Base-by-base conservation (phyloP, 2,113 vertebrate species). In the Pao palembangensis region DNA sequence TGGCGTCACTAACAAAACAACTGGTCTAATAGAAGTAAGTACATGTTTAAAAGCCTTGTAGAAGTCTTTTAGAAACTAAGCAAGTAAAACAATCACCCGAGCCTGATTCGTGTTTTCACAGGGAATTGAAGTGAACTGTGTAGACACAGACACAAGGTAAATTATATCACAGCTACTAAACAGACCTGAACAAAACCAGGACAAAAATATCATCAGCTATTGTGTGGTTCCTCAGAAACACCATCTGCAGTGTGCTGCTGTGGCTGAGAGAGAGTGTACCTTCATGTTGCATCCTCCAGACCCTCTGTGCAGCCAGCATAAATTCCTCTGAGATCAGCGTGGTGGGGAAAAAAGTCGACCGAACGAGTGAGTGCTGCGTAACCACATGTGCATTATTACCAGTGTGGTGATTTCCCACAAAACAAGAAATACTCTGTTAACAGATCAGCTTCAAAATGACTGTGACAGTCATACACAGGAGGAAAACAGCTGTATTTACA, bases 241-340 rank as follows among this genome's bases (percentile, higher is more conserved):
- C 72, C 15, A 57, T 0, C 1, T 91, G 90, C 25, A 2, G 6
- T 1, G 72, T 83, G 47, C 25, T 2, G 3, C 53, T 91, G 63
- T 6, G 11, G 2, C 69, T 90, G 53, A 75, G 3, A 5, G 51
- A 53, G 13, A 25, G 1, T 0, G 42, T 60, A 6, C 3, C 46
- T 34, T 10, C 80, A 0, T 91, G 89, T 41, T 88, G 85, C 43
- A 73, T 91, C 54, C 73, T 81, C 6, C 23, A 25, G 2, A 58
- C 61, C 1, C 69, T 91, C 51, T 79, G 72, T 31, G 14, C 0
- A 0, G 79, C 64, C 41, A 69, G 20, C 41, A 59, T 71, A 28
- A 21, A 2, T 4, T 57, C 70, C 50, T 4, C 63, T 5, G 41
- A 67, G 11, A 81, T 83, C 28, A 8, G 6, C 0, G 55, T 78